Base-by-base conservation (phyloP, 2,888 invertebrate species). In the Tachina fera region DNA sequence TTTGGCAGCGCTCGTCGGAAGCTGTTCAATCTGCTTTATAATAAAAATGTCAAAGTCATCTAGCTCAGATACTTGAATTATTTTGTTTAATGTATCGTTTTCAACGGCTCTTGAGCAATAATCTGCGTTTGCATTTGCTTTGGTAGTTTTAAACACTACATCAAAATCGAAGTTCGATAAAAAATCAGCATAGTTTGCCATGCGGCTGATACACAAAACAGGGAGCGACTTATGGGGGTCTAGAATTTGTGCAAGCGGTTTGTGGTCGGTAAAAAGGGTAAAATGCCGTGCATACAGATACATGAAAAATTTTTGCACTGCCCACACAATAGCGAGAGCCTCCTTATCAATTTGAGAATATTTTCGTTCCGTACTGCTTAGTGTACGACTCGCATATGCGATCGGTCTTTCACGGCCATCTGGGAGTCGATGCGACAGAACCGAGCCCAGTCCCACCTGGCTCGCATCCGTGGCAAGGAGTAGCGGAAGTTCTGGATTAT, bases 121-220 rank as follows among this genome's bases (percentile, higher is more conserved):
- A 22, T 22, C 22, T 1, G 22, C 3, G 22, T 22, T 22, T 22
- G 22, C 22, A 3, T 22, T 22, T 22, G 22, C 22, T 3, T 22
- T 22, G 22, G 22, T 22, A 3, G 22, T 22, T 22, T 22, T 22
- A 22, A 22, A 22, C 22, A 22, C 22, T 22, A 22, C 22, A 22
- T 22, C 22, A 22, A 22, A 22, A 22, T 22, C 1, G 3, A 22
- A 22, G 22, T 22, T 22, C 22, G 22, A 1, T 22, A 22, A 22
- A 22, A 22, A 22, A 22, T 22, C 67, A 6, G 83, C 49, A 51
- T 83, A 74, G 13, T 78, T 83, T 14, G 74, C 71, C 72, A 83
- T 83, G 0, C 72, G 19, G 3, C 65, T 60, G 3, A 83, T 78
- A n/a, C 77, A 83, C 0, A 77, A 10, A 6, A 61, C 19, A 1